These are phyloP conservation scores for Bellardia pandia DNA, from an alignment of 2,888 invertebrate species.

Conservation along the genomic window DNA sequence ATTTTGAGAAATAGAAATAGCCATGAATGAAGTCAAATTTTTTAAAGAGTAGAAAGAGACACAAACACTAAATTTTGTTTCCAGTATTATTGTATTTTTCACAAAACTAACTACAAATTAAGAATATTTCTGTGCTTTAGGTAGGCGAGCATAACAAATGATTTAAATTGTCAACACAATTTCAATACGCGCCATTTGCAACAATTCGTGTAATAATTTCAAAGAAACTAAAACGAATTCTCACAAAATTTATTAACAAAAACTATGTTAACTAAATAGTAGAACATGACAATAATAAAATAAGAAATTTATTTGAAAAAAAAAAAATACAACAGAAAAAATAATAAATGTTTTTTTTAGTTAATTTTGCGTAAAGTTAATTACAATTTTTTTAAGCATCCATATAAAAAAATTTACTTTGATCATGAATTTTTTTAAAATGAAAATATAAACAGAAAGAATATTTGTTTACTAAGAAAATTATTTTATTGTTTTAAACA, in stretches of 20 bases:
- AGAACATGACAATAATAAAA: slow-evolving; percentile 31
- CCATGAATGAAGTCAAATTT: no score
- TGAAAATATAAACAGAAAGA: background rate
- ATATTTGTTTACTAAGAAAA: background rate
- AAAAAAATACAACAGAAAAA: slow-evolving; percentile 18
- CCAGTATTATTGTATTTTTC: no score
- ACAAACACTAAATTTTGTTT: background rate
- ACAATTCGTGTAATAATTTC: slow-evolving; percentile 28
- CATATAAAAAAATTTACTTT: slow-evolving; percentile 41
- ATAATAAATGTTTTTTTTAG: slow-evolving; percentile 38
- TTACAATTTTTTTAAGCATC: slow-evolving; percentile 36
- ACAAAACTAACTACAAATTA: background rate
- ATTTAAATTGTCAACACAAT: slow-evolving; percentile 63
- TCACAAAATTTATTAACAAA: slow-evolving; percentile 50
- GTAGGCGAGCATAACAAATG: slow-evolving; percentile 32
- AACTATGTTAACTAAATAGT: slow-evolving; percentile 15
- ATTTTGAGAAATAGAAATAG: no score
- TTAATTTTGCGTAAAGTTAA: slow-evolving; percentile 66
- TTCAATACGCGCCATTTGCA: slow-evolving; percentile 49
- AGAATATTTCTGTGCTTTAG: background rate
- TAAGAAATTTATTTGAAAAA: slow-evolving; percentile 48
- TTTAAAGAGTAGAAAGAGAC: background rate
- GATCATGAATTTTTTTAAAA: slow-evolving; percentile 35
- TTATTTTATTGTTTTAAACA: background rate
- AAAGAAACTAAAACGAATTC: slow-evolving; percentile 8